These are phyloP conservation scores for Calyptomena viridis DNA, from an alignment of 2,113 vertebrate genomes.

Conservation along the genomic window DNA sequence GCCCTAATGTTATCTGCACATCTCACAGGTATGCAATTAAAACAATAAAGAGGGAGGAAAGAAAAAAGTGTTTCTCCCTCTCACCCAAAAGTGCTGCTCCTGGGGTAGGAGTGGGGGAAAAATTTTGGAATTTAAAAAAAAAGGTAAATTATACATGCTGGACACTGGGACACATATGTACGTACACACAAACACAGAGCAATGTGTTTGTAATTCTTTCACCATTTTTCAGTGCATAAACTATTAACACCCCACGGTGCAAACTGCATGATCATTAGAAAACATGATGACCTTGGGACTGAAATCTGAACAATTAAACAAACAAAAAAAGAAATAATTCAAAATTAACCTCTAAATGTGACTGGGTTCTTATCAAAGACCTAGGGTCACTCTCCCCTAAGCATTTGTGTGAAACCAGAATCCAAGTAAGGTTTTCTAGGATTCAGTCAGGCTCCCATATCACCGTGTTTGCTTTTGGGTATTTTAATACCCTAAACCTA, in stretches of 20 bases:
- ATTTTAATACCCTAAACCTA: background rate
- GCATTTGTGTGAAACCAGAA: background rate
- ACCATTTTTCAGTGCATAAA: conserved; percentile 55
- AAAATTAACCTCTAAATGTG: conserved; percentile 3
- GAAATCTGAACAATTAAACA: conserved; percentile 14
- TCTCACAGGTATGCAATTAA: conserved; percentile 67
- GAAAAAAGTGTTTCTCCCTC: conserved; percentile 46
- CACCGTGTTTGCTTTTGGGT: background rate
- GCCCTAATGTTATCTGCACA: conserved; percentile 61
- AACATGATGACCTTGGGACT: background rate
- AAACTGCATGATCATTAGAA: conserved; percentile 15
- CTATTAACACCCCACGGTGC: conserved; percentile 25
- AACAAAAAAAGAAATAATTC: background rate
- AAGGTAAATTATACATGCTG: conserved; percentile 56
- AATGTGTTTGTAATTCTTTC: conserved; percentile 48
- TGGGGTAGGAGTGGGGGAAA: conserved; percentile 42
- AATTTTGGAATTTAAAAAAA: conserved; percentile 23
- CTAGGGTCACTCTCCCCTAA: background rate
- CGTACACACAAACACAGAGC: conserved; percentile 20
- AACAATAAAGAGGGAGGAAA: conserved; percentile 44
- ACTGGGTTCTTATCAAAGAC: background rate
- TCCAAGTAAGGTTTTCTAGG: background rate
- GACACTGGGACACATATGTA: conserved; percentile 9
- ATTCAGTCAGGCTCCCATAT: background rate
- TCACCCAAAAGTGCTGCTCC: conserved; percentile 75